A percentile compares a stretch with the other conserved stretches of the same genome.
phyloP scores from a whole-genome alignment of 2,888 invertebrate genomes.

The Boloria selene region DNA sequence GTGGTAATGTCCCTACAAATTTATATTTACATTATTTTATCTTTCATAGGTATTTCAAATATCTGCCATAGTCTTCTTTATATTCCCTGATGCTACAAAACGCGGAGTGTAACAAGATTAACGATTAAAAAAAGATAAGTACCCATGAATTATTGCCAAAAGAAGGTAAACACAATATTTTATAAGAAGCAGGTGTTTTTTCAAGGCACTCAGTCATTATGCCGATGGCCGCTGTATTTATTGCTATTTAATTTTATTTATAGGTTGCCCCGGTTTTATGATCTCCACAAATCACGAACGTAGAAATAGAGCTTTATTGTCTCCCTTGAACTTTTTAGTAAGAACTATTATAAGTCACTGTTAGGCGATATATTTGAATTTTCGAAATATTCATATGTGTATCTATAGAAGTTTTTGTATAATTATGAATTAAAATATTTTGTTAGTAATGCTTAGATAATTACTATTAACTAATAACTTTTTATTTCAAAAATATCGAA shows the following conservation, averaged over 20 bases:
- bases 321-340: background rate
- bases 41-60: too few species aligned
- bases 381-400: too few species aligned
- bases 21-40: too few species aligned
- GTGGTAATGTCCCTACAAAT: too few species aligned
- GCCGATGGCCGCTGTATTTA: conserved; percentile 35
- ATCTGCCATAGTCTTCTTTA: too few species aligned
- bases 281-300: conserved; percentile 29
- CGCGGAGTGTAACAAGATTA: background rate
- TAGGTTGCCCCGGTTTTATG: conserved; percentile 37
- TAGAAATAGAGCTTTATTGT: conserved; percentile 1
- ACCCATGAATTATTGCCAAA: background rate
- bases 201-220: conserved; percentile 32
- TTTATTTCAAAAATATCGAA: too few species aligned
- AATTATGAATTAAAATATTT: too few species aligned
- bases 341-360: background rate
- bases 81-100: too few species aligned
- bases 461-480: too few species aligned
- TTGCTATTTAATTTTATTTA: conserved; percentile 47
- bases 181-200: conserved; percentile 38
- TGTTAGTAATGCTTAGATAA: too few species aligned
- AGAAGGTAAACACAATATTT: conserved; percentile 19
- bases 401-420: too few species aligned
- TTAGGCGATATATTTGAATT: too few species aligned
- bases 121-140: conserved; percentile 1